Evolutionary conservation across 2,113 vertebrate species (phyloP).

Genomic region (Pygoscelis antarcticus): DNA sequence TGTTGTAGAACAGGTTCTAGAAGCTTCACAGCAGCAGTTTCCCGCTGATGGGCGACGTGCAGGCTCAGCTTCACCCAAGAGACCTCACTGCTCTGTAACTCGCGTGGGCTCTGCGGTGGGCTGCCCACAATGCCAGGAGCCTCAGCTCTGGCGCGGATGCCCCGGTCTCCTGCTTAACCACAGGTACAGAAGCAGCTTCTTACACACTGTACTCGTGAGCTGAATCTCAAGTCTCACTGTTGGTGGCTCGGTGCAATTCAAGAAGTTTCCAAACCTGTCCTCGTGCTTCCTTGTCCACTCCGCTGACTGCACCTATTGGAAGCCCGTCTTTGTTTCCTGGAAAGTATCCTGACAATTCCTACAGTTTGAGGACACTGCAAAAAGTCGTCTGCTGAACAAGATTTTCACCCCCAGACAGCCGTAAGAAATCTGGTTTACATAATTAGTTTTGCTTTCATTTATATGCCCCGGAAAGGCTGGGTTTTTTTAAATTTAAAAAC

Average conservation of each 20-base stretch:
- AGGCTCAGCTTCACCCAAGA: background rate
- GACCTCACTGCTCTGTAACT: fast-evolving
- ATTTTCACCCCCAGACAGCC: no score
- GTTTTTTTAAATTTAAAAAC: no score
- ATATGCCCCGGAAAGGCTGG: fast-evolving
- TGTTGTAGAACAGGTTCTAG: background rate
- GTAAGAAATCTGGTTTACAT: background rate
- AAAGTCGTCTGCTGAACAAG: background rate
- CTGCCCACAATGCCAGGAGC: fast-evolving
- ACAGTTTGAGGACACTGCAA: background rate
- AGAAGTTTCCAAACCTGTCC: background rate
- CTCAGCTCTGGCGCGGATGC: fast-evolving
- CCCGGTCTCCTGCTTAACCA: fast-evolving
- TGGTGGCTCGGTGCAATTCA: fast-evolving
- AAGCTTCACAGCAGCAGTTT: background rate
- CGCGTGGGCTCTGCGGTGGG: background rate
- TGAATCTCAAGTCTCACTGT: background rate
- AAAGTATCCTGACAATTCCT: background rate
- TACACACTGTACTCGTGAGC: fast-evolving
- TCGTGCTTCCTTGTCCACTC: fast-evolving
- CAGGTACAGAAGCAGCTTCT: background rate
- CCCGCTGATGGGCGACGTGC: fast-evolving
- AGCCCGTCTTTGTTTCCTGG: background rate
- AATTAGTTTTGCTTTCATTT: background rate
- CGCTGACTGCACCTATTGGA: fast-evolving